phyloP scores from a whole-genome alignment of 2,113 vertebrate genomes.

The Silurus meridionalis region DNA sequence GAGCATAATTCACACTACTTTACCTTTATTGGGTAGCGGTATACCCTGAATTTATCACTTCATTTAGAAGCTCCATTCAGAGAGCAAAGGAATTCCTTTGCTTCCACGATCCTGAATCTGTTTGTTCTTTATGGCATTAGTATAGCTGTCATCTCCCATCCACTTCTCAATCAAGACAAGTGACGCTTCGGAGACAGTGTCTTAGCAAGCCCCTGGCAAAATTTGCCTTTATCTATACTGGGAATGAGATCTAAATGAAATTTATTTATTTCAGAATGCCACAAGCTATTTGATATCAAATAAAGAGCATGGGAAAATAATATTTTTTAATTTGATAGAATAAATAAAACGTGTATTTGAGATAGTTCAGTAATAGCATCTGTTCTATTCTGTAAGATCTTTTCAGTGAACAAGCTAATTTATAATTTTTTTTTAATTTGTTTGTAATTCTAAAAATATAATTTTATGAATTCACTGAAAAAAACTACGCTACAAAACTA shows the following conservation, averaged over 20 bases:
- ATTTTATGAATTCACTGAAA: not conserved
- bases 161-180: constrained; percentile 31
- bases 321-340: constrained; percentile 1
- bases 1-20: not conserved
- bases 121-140: constrained; percentile 23
- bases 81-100: not conserved
- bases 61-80: constrained; percentile 23
- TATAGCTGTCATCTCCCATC: constrained; percentile 42
- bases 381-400: not conserved
- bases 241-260: constrained; percentile 26
- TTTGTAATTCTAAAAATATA: not conserved
- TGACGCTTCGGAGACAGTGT: constrained; percentile 16
- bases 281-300: not conserved
- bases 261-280: constrained; percentile 17
- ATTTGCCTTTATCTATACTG: constrained; percentile 27
- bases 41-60: not conserved
- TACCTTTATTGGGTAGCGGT: not conserved
- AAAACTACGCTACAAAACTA: not conserved
- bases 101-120: constrained; percentile 2
- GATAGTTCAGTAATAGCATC: not conserved
- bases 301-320: not conserved
- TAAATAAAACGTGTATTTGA: not conserved
- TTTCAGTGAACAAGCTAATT: not conserved
- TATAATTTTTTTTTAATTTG: not conserved
- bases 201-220: constrained; percentile 17